Base-by-base conservation (phyloP, 2,797 vertebrate genomes). In the Ateles fusciceps region DNA sequence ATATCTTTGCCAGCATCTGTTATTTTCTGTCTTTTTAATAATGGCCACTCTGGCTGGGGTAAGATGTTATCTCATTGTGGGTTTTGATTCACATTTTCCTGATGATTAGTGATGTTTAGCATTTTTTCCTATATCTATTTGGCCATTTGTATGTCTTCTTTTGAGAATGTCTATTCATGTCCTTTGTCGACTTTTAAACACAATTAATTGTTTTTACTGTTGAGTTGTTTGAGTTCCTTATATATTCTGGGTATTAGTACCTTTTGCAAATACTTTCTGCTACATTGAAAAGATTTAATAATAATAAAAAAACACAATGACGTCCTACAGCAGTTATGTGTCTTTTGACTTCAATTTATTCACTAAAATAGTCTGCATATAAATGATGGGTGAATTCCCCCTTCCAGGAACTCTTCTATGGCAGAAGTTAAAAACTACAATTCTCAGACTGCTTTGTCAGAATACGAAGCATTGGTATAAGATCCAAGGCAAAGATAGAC, bases 391-490 rank as follows among this genome's bases (percentile, higher is more conserved):
- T 52, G 24, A 88, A 76, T 76, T 88, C 24, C 7, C 7, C 50
- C 46, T 91, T 74, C 3, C 50, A 91, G 17, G 71, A 22, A 80
- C n/a, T 75, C 14, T 85, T 68, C 39, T 87, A 26, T 59, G 17
- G 71, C 42, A 28, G 21, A 96, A 93, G 21, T 61, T 96, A 46
- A 95, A 96, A 93, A 96, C 59, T 93, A 80, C 55, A 61, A 61
- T 61, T 84, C 57, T 28, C 55, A 84, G 28, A 91, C 46, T 48
- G 52, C 30, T 96, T 84, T 97, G 42, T 61, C 85, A 93, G n/a
- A 92, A 95, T 48, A 10, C 17, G 2, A 88, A 68, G 33, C 39
- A 68, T 2, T 86, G 52, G 33, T 17, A 80, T 55, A 88, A 75
- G 15, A 84, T 71, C 50, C 93, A 55, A 94, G 39, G 22, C 24